A percentile compares a stretch with the other conserved stretches of the same genome.
Conservation (phyloP, 2,797 vertebrate genomes). For the Hypotaenidia philippensis region DNA sequence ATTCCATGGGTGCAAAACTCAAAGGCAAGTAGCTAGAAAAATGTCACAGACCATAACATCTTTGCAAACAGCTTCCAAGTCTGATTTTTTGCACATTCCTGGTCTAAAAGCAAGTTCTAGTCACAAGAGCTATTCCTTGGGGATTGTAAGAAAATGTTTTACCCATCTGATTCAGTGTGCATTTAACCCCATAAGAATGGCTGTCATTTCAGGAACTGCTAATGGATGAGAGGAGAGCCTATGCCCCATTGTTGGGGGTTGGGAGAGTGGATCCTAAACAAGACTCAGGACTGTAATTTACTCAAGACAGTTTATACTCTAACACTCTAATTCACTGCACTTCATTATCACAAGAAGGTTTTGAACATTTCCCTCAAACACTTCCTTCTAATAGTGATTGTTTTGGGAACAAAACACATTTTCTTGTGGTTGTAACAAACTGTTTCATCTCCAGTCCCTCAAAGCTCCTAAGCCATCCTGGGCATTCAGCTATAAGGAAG, state of each 20-base stretch:
- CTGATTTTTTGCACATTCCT: background rate
- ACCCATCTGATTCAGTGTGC: background rate
- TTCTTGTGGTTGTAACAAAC: background rate
- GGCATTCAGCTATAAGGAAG: background rate
- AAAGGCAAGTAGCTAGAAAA: background rate
- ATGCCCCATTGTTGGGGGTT: background rate
- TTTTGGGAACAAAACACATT: background rate
- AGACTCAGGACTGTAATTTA: background rate
- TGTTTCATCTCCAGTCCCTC: background rate
- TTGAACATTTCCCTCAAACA: background rate
- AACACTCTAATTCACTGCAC: background rate
- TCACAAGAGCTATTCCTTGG: background rate
- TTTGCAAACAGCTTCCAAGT: background rate
- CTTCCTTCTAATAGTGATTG: background rate
- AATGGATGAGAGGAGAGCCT: background rate
- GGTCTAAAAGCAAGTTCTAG: conserved; percentile 9
- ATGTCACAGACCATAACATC: background rate
- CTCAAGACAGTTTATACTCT: background rate
- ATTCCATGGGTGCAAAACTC: background rate
- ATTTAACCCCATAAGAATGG: conserved; percentile 1
- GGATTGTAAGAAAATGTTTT: background rate
- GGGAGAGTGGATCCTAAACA: background rate
- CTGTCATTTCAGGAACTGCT: background rate
- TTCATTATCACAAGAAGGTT: background rate
- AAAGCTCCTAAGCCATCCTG: background rate